phyloP scores from a whole-genome alignment of 2,113 vertebrate species.

The Coracopsis vasa region DNA sequence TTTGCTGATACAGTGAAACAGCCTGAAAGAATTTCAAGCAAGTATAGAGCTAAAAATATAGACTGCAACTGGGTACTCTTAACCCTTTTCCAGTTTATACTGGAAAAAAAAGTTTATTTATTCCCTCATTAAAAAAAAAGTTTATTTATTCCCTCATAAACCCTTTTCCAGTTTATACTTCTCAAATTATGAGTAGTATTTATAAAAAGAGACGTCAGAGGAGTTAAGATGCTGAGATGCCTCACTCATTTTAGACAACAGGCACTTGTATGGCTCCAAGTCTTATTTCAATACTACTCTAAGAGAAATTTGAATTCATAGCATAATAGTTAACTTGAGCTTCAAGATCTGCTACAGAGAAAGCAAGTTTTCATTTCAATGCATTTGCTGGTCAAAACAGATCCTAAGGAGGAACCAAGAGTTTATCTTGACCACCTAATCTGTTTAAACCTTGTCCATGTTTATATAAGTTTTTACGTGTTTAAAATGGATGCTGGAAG shows the following conservation, averaged over 20 bases:
- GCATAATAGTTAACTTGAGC: background rate
- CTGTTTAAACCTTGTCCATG: background rate
- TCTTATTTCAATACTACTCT: background rate
- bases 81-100: background rate
- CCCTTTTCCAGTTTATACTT: background rate
- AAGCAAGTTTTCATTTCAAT: background rate
- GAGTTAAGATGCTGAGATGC: background rate
- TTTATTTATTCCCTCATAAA: too few species aligned
- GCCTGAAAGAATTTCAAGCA: background rate
- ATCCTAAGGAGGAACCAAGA: background rate
- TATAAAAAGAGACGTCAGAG: background rate
- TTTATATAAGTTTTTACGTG: background rate
- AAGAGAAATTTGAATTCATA: background rate
- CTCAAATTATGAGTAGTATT: background rate
- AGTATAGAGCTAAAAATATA: background rate
- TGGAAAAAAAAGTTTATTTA: too few species aligned
- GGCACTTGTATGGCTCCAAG: background rate
- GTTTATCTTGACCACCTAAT: background rate
- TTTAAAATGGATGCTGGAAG: slow-evolving; percentile 15
- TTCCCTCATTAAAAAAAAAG: too few species aligned
- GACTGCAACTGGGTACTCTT: background rate
- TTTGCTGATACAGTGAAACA: background rate
- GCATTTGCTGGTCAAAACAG: background rate
- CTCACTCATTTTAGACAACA: background rate
- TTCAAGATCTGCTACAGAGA: background rate